phyloP scores from a whole-genome alignment of 2,113 vertebrate species.

The Piaya cayana region DNA sequence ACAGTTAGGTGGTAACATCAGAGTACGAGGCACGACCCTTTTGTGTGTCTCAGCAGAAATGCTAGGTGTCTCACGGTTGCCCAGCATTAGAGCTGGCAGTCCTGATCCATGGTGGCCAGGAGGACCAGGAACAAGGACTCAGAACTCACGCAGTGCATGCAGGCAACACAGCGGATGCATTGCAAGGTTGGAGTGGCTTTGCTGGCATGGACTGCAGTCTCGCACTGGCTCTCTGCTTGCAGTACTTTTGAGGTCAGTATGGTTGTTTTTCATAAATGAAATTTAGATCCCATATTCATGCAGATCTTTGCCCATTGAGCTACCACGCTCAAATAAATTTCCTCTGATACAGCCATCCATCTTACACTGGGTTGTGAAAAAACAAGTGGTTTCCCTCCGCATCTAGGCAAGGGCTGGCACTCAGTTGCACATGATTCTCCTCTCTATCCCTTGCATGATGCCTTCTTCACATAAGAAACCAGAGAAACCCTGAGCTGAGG shows the following conservation, averaged over 20 bases:
- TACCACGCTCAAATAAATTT: background rate
- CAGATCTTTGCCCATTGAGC: background rate
- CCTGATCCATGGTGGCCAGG: background rate
- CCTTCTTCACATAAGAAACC: background rate
- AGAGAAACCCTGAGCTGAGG: background rate
- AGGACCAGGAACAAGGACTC: background rate
- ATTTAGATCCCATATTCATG: background rate
- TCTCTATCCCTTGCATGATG: background rate
- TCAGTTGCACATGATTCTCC: accelerated
- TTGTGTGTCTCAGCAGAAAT: accelerated
- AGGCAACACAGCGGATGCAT: background rate
- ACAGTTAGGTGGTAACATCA: background rate
- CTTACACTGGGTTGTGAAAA: background rate
- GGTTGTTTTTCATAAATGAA: accelerated
- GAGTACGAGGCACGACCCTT: background rate
- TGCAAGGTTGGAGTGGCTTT: background rate
- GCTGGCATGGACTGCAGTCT: background rate
- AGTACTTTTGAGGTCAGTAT: background rate
- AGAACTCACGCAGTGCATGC: accelerated
- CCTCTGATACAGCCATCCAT: background rate
- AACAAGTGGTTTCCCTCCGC: background rate
- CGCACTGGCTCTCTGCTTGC: accelerated
- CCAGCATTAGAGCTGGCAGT: accelerated
- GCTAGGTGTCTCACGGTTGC: background rate
- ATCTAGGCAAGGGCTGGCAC: background rate